A percentile compares a stretch with the other conserved stretches of the same genome.
Evolutionary conservation across 2,888 invertebrate genomes (phyloP).

Genomic region (Allophyes oxyacanthae): DNA sequence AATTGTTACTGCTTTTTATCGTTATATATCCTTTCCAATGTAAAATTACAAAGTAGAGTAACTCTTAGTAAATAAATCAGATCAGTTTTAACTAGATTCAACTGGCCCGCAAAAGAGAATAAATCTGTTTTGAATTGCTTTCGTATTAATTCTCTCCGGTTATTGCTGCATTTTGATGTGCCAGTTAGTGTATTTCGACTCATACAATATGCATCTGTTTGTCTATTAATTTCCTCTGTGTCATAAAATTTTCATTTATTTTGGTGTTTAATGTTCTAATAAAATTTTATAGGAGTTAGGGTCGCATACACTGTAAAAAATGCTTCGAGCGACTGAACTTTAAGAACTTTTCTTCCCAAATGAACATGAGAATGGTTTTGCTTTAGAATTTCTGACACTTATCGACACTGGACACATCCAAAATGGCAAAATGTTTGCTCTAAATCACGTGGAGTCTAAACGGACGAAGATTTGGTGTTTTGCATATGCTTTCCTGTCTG

Average conservation of each 20-base stretch:
- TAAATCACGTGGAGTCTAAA: too few species aligned
- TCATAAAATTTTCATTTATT: slow-evolving; percentile 20
- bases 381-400: too few species aligned
- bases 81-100: slow-evolving; percentile 67
- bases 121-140: slow-evolving; percentile 57
- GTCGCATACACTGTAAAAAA: too few species aligned
- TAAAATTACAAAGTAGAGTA: slow-evolving; percentile 11
- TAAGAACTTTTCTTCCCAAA: too few species aligned
- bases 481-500: too few species aligned
- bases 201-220: slow-evolving; percentile 11
- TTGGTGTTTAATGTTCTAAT: slow-evolving; percentile 1
- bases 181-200: slow-evolving; percentile 17
- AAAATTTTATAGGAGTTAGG: slow-evolving; percentile 1
- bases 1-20: too few species aligned
- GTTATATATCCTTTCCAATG: neutral
- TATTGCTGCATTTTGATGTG: slow-evolving; percentile 57
- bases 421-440: too few species aligned
- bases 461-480: too few species aligned
- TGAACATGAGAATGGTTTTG: too few species aligned
- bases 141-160: slow-evolving; percentile 52
- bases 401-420: too few species aligned
- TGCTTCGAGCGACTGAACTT: too few species aligned
- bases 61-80: slow-evolving; percentile 30
- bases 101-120: slow-evolving; percentile 63
- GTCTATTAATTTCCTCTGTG: slow-evolving; percentile 22